Conservation (phyloP, 2,888 invertebrate species). For the Agrotis clavis region DNA sequence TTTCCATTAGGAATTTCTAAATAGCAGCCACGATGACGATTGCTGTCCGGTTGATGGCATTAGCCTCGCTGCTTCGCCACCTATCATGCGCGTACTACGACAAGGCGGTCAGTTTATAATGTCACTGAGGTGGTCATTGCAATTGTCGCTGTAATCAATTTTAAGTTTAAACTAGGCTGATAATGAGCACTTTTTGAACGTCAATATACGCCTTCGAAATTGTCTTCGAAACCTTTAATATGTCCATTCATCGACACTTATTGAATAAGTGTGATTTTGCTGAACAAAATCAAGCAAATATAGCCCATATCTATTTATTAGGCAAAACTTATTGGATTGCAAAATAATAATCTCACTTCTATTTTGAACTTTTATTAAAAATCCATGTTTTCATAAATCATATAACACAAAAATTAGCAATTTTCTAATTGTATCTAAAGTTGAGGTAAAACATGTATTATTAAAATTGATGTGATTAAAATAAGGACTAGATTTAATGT, state of each 20-base stretch:
- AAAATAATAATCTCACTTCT: slow-evolving; percentile 24
- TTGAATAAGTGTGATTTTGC: background rate
- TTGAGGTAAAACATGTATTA: slow-evolving; percentile 51
- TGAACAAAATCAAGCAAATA: background rate
- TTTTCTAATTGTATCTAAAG: slow-evolving; percentile 36
- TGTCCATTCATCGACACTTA: slow-evolving; percentile 5
- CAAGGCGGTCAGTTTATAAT: no score
- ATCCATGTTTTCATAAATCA: slow-evolving; percentile 5
- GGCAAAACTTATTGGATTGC: background rate
- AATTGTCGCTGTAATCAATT: background rate
- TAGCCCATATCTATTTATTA: slow-evolving; percentile 6
- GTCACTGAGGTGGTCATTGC: background rate
- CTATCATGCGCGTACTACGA: no score
- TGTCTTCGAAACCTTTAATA: background rate
- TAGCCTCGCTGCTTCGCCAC: no score
- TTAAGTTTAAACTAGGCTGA: no score
- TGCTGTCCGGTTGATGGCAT: no score
- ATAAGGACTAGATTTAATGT: slow-evolving; percentile 75
- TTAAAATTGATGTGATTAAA: slow-evolving; percentile 66
- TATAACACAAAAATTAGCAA: slow-evolving; percentile 17
- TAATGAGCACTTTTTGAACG: no score
- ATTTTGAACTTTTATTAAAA: slow-evolving; percentile 26
- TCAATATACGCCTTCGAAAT: background rate
- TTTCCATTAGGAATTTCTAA: no score
- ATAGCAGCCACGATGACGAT: no score